Percentiles rank a stretch among this genome's conserved stretches.
Conservation (phyloP, 2,113 vertebrate genomes). For the Ploceus nigricollis region DNA sequence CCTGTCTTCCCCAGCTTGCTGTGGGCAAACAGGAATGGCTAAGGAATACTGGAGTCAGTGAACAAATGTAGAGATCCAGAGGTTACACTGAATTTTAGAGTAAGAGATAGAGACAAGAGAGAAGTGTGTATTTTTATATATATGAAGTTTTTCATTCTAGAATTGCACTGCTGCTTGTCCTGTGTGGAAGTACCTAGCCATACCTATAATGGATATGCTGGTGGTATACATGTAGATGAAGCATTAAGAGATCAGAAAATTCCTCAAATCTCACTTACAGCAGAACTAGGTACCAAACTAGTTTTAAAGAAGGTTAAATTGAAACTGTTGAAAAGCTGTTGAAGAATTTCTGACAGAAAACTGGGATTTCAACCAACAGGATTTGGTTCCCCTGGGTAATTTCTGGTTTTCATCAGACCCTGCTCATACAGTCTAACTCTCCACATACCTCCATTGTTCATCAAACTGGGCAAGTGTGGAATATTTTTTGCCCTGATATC, state of each 20-base stretch:
- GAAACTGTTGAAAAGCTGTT: conserved; percentile 8
- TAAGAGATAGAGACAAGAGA: background rate
- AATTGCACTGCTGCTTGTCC: background rate
- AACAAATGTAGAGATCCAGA: background rate
- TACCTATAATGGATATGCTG: background rate
- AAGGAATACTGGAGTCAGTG: background rate
- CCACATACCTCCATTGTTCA: background rate
- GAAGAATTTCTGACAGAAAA: background rate
- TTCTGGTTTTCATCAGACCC: conserved; percentile 25
- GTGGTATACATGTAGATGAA: background rate
- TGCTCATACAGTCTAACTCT: background rate
- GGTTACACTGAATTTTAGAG: background rate
- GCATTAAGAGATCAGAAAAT: background rate
- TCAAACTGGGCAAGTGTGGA: background rate
- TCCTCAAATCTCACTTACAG: background rate
- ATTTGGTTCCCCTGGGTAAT: background rate
- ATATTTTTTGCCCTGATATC: background rate
- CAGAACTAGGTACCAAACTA: background rate
- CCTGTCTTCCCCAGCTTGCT: background rate
- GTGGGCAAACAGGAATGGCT: background rate
- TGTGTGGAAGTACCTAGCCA: background rate
- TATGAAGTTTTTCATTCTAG: background rate
- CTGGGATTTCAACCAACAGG: background rate
- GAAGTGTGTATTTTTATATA: background rate
- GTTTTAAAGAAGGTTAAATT: background rate